These are phyloP conservation scores for Oncorhynchus mykiss DNA, from an alignment of 2,113 vertebrate species.

Conservation along the genomic window DNA sequence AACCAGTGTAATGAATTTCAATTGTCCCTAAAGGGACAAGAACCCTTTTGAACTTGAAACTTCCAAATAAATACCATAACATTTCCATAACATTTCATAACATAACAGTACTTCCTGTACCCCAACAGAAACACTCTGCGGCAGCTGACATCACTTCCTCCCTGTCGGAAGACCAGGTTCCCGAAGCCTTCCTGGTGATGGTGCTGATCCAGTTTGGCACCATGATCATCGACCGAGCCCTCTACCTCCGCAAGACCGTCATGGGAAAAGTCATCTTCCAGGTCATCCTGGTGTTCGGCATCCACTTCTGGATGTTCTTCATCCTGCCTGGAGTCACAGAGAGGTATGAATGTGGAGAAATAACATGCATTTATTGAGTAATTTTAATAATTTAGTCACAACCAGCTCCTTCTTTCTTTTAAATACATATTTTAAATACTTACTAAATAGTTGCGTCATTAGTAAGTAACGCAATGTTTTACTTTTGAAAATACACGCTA, in stretches of 20 bases:
- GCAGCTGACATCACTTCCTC: slow-evolving; percentile 94
- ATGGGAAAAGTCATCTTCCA: slow-evolving; percentile 89
- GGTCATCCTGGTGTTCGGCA: slow-evolving; percentile 88
- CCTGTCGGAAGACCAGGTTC: slow-evolving; percentile 92
- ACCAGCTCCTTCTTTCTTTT: too few relatives aligned
- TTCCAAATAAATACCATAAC: background rate
- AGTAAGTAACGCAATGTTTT: too few relatives aligned
- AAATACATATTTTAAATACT: too few relatives aligned
- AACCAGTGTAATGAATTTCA: too few relatives aligned
- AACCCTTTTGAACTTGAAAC: too few relatives aligned
- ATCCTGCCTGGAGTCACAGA: slow-evolving; percentile 87
- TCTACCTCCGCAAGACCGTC: slow-evolving; percentile 88
- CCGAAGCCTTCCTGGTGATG: slow-evolving; percentile 92
- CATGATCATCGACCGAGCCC: slow-evolving; percentile 87
- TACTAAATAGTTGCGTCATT: too few relatives aligned
- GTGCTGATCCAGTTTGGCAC: slow-evolving; percentile 96
- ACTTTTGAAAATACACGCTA: too few relatives aligned
- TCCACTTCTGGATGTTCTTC: slow-evolving; percentile 95
- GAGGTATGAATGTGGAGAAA: slow-evolving; percentile 66
- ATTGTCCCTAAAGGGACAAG: too few relatives aligned
- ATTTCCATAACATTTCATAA: too few relatives aligned
- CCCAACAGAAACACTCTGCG: slow-evolving; percentile 88
- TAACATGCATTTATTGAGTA: too few relatives aligned
- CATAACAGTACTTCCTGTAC: background rate
- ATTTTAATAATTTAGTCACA: too few relatives aligned